Base-by-base conservation (phyloP, 2,888 invertebrate genomes). In the Lysandra bellargus region DNA sequence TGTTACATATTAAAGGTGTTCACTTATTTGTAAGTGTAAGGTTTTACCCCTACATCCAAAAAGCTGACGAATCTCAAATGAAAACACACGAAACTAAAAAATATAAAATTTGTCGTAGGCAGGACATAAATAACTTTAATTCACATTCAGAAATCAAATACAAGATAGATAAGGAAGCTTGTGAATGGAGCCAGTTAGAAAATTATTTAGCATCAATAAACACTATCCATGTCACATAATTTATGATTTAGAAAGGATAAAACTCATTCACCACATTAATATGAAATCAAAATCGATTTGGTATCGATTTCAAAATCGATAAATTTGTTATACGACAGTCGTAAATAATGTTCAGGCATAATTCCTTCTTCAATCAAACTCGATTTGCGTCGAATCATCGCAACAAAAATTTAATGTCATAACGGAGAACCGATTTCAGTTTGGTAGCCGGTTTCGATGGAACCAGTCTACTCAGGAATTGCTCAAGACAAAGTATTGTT, bases 301-400 rank as follows among this genome's bases (percentile, higher is more conserved):
- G 82, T 83, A 80, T 82, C 83, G 78, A 82, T 88, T 87, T 86
- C 85, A 85, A 86, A 85, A 85, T 81, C 84, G 81, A 86, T 88
- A 86, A 88, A 87, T 85, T 83, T 81, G 76, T 81, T 88, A 88
- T 87, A 88, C 83, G 85, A 85, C 81, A 80, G 78, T 83, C 78
- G 84, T 88, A 86, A 88, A 87, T 83, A 82, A 80, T 82, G 81
- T 83, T 80, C 83, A 83, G 80, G 84, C 84, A 82, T 81, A 81
- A 64, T 64, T 64, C 30, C 30, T 23, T 30, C 30, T 88, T 87
- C 87, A 88, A 88, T 88, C 87, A 83, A 83, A 82, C 81, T 80
- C 84, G 81, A 83, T 84, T 84, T 83, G 82, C 85, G 85, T 79
- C 78, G 80, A 81, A 85, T 85, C 84, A 83, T 84, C 81, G 79